These are phyloP conservation scores for Callimorpha dominula DNA, from an alignment of 2,888 invertebrate genomes.

Conservation along the genomic window DNA sequence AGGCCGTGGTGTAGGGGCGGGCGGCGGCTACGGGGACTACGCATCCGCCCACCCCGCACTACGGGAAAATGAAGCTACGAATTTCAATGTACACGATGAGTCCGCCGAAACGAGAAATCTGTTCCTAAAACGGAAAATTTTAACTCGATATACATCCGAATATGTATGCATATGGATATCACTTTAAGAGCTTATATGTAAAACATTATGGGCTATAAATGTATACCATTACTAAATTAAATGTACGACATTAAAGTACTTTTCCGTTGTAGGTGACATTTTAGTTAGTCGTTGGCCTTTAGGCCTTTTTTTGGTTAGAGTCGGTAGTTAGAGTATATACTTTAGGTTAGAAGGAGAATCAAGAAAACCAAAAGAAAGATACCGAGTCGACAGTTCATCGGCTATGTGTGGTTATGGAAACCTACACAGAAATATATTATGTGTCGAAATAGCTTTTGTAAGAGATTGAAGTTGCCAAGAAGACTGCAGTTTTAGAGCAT, in stretches of 20 bases:
- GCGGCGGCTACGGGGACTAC: constrained; percentile 67
- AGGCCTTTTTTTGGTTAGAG: no score
- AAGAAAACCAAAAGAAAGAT: background rate
- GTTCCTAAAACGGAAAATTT: constrained; percentile 50
- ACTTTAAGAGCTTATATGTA: constrained; percentile 3
- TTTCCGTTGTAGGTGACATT: constrained; percentile 7
- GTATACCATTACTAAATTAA: no score
- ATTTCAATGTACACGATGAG: constrained; percentile 63
- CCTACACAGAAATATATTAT: background rate
- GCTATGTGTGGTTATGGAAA: no score
- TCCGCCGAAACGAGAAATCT: constrained; percentile 58
- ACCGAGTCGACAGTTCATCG: background rate
- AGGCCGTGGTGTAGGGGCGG: constrained; percentile 59
- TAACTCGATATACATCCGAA: constrained; percentile 41
- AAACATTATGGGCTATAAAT: background rate
- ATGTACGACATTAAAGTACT: background rate
- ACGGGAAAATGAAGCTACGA: constrained; percentile 76
- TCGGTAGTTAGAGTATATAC: background rate
- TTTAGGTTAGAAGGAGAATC: constrained; percentile 1
- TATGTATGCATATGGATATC: constrained; percentile 16
- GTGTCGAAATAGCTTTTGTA: background rate
- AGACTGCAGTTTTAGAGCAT: background rate
- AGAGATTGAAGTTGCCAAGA: background rate
- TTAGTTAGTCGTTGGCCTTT: background rate
- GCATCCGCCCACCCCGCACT: constrained; percentile 78